Evolutionary conservation across 2,797 vertebrate genomes (phyloP).

Genomic region (Propithecus perrieri): DNA sequence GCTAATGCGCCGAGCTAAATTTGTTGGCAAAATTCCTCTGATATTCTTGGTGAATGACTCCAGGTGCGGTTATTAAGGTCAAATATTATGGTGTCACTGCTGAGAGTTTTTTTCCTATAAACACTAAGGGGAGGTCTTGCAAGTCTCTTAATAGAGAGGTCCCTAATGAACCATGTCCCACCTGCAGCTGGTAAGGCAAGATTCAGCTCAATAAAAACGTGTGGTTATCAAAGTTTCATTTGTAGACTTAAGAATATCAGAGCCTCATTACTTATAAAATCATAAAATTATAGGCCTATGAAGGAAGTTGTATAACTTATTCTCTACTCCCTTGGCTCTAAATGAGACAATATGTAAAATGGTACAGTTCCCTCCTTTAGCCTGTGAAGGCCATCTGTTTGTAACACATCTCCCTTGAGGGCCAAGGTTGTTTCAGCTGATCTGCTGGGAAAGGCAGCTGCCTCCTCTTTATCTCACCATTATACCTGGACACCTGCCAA

Average conservation of each 20-base stretch:
- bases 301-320: not conserved
- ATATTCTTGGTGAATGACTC: slow-evolving; percentile 66
- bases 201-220: slow-evolving; percentile 67
- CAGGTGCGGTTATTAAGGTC: slow-evolving; percentile 74
- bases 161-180: slow-evolving; percentile 49
- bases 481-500: not conserved
- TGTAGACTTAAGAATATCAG: slow-evolving; percentile 58
- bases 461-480: not conserved
- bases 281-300: slow-evolving; percentile 12
- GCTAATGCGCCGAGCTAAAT: slow-evolving; percentile 70
- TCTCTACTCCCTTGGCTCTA: not conserved
- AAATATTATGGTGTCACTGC: slow-evolving; percentile 68
- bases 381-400: not conserved
- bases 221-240: slow-evolving; percentile 61
- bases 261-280: slow-evolving; percentile 52
- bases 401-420: not conserved
- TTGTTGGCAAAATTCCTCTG: slow-evolving; percentile 71
- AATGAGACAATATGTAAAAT: not conserved
- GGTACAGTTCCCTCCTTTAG: not conserved
- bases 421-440: not conserved
- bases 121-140: slow-evolving; percentile 72
- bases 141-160: slow-evolving; percentile 56
- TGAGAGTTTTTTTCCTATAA: slow-evolving; percentile 42
- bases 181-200: slow-evolving; percentile 51
- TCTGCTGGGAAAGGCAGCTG: not conserved